A percentile compares a stretch with the other conserved stretches of the same genome.
Evolutionary conservation across 2,888 invertebrate genomes (phyloP).

Genomic region (Cheilosia variabilis): DNA sequence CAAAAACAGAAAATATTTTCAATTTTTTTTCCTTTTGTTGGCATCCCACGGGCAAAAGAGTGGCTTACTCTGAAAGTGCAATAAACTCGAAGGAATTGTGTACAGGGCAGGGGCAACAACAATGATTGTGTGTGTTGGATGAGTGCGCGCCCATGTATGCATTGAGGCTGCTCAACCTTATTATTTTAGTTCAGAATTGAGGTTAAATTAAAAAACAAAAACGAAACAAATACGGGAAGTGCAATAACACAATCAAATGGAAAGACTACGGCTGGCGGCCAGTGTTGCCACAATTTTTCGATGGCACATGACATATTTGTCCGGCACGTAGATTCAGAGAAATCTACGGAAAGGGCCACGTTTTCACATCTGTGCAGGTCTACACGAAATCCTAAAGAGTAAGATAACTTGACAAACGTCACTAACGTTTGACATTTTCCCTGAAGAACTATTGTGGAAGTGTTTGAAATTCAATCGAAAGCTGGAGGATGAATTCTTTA

Average conservation of each 20-base stretch:
- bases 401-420: too few relatives aligned
- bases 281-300: too few relatives aligned
- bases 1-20: slow-evolving; percentile 31
- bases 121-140: not conserved
- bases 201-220: slow-evolving; percentile 51
- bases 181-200: slow-evolving; percentile 51
- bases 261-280: not conserved
- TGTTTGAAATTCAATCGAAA: too few relatives aligned
- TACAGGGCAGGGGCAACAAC: slow-evolving; percentile 37
- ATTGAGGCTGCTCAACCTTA: slow-evolving; percentile 44
- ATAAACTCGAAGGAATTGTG: slow-evolving; percentile 70
- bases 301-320: too few relatives aligned
- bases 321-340: too few relatives aligned
- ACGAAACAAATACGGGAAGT: slow-evolving; percentile 2
- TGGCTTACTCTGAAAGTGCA: slow-evolving; percentile 55
- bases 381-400: too few relatives aligned
- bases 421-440: too few relatives aligned
- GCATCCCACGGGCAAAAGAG: slow-evolving; percentile 56
- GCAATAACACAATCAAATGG: slow-evolving; percentile 6
- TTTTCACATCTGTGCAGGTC: too few relatives aligned
- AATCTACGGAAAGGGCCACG: too few relatives aligned
- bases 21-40: slow-evolving; percentile 31
- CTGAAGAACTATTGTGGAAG: too few relatives aligned
- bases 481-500: slow-evolving; percentile 91
- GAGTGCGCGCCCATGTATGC: slow-evolving; percentile 7